Conservation (phyloP, 2,113 vertebrate genomes). For the Podilymbus podiceps region DNA sequence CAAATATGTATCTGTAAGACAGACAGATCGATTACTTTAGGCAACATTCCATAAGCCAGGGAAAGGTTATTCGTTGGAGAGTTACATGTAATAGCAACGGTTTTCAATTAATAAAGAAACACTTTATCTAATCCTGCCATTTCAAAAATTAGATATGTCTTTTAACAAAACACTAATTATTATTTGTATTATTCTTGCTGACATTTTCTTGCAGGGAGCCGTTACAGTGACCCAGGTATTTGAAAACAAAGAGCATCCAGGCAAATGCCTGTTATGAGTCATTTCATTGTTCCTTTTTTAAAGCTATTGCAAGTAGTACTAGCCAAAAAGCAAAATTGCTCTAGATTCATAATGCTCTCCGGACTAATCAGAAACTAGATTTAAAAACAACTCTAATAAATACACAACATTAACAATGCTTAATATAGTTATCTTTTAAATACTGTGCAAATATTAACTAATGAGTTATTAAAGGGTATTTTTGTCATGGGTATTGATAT, state of each 20-base stretch:
- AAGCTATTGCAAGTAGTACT: not conserved
- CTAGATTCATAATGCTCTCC: not conserved
- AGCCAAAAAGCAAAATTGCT: not conserved
- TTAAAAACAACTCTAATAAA: not conserved
- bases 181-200: not conserved
- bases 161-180: not conserved
- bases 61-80: not conserved
- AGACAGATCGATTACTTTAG: not conserved
- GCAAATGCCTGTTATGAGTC: not conserved
- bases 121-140: not conserved
- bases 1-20: not conserved
- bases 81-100: not conserved
- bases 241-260: not conserved
- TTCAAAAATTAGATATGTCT: not conserved
- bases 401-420: not conserved
- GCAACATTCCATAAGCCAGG: not conserved
- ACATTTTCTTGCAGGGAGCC: not conserved
- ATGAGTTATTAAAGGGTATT: not conserved
- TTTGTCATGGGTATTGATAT: not conserved
- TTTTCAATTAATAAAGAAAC: not conserved
- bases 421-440: not conserved
- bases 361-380: not conserved
- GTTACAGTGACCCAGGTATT: not conserved
- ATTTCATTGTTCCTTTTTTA: not conserved
- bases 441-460: not conserved